Base-by-base conservation (phyloP, 2,797 vertebrate species). In the Lepidocolaptes lacrymiger region DNA sequence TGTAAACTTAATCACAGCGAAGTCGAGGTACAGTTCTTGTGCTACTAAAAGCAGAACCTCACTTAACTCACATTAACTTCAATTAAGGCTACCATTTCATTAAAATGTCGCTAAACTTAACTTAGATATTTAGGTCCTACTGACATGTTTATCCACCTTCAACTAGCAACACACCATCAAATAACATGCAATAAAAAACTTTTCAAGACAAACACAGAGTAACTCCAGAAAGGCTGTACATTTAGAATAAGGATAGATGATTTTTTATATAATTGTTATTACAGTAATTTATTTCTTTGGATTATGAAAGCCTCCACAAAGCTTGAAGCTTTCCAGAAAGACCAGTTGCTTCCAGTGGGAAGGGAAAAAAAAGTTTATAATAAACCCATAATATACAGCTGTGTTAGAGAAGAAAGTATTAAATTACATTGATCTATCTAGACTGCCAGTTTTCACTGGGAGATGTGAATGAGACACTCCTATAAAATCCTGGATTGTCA, bases 331-430 rank as follows among this genome's bases (percentile, higher is more conserved):
- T 91, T 89, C 61, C 41, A 46, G 36, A 15, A 7, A 61, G 16
- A 43, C 8, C 5, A 72, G 7, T 36, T 74, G 8, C 23, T 87
- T 85, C 17, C 37, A 76, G 17, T 49, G 18, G 2, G 5, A 46
- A 4, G 9, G 5, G 3, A 2, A 11, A 34, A 16, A 19, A 24
- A 17, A 28, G 0, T 36, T 80, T 62, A 3, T 4, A 56, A 51
- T 62, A 1, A 59, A 66, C 21, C 19, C 5, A n/a, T 49, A 84
- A 32, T 18, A 15, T 83, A n/a, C 36, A 69, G 26, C 52, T 64
- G 7, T 56, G 4, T 46, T 62, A 46, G 26, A 59, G 34, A 62
- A 85, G 34, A 73, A 81, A 48, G 36, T 12, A 32, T 37, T 44
- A 44, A 79, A 44, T 88, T 55, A 37, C 10, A 19, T 41, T 76